Conservation (phyloP, 2,113 vertebrate genomes). For the Macquaria australasica region DNA sequence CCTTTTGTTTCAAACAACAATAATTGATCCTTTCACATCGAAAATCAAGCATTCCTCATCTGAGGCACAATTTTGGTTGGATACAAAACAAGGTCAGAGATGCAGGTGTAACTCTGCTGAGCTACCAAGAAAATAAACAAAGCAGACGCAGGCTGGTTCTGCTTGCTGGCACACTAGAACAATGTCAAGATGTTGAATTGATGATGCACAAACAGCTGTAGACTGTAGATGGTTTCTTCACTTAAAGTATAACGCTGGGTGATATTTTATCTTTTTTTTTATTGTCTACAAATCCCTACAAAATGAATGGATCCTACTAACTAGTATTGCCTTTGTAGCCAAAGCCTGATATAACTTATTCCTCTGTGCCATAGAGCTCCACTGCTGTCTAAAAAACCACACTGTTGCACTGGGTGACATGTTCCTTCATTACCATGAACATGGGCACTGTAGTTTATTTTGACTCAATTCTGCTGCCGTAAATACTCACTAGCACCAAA, state of each 20-base stretch:
- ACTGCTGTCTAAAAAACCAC: not conserved
- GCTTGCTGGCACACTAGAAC: not conserved
- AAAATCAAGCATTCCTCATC: conserved; percentile 16
- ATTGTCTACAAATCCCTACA: not conserved
- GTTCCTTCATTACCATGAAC: not conserved
- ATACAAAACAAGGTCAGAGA: conserved; percentile 6
- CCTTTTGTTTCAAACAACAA: conserved; percentile 11
- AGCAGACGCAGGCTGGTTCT: not conserved
- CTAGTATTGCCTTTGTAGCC: not conserved
- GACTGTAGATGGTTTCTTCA: not conserved
- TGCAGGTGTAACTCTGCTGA: conserved; percentile 8
- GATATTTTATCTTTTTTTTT: not conserved
- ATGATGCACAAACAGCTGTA: not conserved
- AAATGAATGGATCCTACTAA: not conserved
- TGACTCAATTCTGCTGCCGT: not conserved
- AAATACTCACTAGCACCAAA: not conserved
- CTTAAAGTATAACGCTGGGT: not conserved
- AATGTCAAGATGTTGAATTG: not conserved
- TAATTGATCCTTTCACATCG: conserved; percentile 14
- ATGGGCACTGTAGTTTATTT: not conserved
- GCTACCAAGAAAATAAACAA: not conserved
- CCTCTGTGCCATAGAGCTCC: not conserved
- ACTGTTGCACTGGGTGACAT: not conserved
- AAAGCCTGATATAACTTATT: not conserved
- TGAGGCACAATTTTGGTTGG: conserved; percentile 11